Conservation (phyloP, 2,888 invertebrate genomes). For the Octonoba sinensis region DNA sequence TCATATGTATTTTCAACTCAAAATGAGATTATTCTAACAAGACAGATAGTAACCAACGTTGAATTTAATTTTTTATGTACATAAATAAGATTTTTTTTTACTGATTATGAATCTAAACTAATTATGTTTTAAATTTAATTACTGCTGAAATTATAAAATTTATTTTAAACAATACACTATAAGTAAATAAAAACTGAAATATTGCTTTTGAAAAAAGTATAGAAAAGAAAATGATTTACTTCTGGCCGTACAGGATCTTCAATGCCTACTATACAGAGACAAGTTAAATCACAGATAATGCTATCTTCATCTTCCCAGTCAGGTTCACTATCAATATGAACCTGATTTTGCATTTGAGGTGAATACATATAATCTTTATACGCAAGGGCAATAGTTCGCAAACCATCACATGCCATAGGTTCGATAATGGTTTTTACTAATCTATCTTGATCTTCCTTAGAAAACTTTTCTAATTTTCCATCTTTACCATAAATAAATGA, state of each 20-base stretch:
- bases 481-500: conserved; percentile 94
- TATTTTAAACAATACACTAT: no score
- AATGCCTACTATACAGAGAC: conserved; percentile 95
- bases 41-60: no score
- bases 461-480: conserved; percentile 91
- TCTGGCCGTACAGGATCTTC: conserved; percentile 99
- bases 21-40: no score
- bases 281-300: conserved; percentile 92
- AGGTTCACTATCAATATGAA: conserved; percentile 85
- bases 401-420: conserved; percentile 97
- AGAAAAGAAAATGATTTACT: conserved; percentile 73
- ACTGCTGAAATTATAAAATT: no score
- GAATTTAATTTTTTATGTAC: no score
- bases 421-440: conserved; percentile 94
- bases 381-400: conserved; percentile 94
- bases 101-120: no score
- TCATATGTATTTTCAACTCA: no score
- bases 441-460: conserved; percentile 90
- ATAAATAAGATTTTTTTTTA: no score
- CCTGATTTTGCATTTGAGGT: conserved; percentile 46
- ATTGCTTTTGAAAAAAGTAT: no score
- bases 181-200: no score
- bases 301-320: conserved; percentile 98
- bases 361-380: conserved; percentile 91
- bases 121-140: no score